A percentile compares a stretch with the other conserved stretches of the same genome.
Evolutionary conservation across 2,888 invertebrate genomes (phyloP).

Genomic region (Thysanoteuthis rhombus): DNA sequence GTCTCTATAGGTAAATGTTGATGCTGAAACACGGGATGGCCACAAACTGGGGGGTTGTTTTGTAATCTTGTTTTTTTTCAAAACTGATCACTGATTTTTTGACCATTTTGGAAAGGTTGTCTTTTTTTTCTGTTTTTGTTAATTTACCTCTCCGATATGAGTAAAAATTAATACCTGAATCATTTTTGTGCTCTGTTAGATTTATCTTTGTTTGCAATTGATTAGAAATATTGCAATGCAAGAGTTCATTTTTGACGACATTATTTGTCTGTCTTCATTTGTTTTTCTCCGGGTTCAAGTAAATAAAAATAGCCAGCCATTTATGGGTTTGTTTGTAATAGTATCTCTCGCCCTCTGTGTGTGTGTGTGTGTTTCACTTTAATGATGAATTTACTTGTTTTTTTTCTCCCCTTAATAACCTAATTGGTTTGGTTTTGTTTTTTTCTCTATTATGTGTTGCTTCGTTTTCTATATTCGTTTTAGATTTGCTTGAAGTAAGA

Average conservation of each 20-base stretch:
- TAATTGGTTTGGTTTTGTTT: no score
- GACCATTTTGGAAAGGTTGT: not conserved
- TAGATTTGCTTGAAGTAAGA: no score
- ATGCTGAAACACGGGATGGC: not conserved
- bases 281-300: no score
- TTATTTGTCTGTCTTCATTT: not conserved
- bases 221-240: not conserved
- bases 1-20: not conserved
- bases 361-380: no score
- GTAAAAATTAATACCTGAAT: not conserved
- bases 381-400: no score
- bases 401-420: no score
- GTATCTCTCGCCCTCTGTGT: no score
- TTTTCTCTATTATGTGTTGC: no score
- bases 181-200: not conserved
- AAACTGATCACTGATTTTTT: not conserved
- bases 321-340: no score
- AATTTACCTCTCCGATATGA: no score
- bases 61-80: not conserved
- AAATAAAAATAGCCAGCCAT: no score
- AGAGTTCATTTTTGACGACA: not conserved
- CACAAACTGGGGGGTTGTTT: not conserved
- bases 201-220: not conserved
- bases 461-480: no score
- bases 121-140: not conserved